Percentiles rank a stretch among this genome's conserved stretches.
phyloP scores from a whole-genome alignment of 2,113 vertebrate genomes.

The Falco punctatus region DNA sequence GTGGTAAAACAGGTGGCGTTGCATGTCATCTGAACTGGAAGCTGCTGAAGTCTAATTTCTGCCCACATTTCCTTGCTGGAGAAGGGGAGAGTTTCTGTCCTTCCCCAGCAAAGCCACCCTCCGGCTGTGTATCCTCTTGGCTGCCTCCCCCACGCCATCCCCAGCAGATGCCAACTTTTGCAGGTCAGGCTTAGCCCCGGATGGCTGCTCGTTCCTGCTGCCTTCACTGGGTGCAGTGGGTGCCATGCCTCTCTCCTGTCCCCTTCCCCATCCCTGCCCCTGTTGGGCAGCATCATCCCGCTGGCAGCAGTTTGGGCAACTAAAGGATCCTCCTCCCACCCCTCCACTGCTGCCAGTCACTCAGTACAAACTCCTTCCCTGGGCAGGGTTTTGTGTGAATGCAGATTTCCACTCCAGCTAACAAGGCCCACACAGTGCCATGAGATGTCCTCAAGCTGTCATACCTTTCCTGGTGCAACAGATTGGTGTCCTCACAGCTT shows the following conservation, averaged over 20 bases:
- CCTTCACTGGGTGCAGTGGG: accelerated
- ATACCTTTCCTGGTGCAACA: not conserved
- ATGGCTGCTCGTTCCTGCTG: not conserved
- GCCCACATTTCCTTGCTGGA: accelerated
- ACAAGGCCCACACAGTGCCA: not conserved
- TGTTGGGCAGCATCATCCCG: not conserved
- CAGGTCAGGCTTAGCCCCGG: not conserved
- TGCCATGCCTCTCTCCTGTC: not conserved
- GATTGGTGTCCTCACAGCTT: not conserved
- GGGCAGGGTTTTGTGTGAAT: not conserved
- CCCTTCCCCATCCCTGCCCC: not conserved
- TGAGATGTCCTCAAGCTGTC: not conserved
- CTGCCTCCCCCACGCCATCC: not conserved
- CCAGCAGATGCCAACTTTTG: not conserved
- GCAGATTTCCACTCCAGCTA: not conserved
- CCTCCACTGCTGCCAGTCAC: accelerated
- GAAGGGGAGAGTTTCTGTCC: not conserved
- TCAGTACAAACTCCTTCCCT: not conserved
- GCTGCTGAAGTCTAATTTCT: not conserved
- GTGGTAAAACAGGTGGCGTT: accelerated
- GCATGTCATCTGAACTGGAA: not conserved
- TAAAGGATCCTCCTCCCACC: not conserved
- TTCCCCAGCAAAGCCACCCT: not conserved
- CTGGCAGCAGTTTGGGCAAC: not conserved
- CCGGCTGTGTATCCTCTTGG: accelerated